These are phyloP conservation scores for Nycteola revayana DNA, from an alignment of 2,888 invertebrate genomes.

Conservation along the genomic window DNA sequence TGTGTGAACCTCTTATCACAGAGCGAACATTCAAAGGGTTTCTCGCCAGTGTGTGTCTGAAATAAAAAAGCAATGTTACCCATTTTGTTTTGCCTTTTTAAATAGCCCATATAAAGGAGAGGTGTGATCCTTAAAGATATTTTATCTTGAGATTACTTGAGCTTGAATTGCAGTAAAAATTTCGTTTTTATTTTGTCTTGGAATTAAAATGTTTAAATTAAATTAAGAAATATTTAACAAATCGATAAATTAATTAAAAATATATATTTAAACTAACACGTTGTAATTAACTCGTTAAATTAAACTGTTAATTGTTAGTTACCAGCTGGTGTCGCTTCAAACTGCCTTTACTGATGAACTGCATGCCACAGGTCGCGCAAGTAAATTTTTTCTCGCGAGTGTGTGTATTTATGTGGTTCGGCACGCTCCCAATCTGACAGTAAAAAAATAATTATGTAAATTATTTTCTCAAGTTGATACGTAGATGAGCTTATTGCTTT, in stretches of 20 bases:
- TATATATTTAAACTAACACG: too few relatives aligned
- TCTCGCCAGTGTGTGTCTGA: constrained; percentile 67
- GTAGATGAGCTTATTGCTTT: too few relatives aligned
- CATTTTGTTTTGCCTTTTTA: constrained; percentile 48
- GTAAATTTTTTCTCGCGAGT: neutral
- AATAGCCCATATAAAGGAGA: constrained; percentile 57
- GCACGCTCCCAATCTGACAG: neutral
- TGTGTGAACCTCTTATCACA: constrained; percentile 68
- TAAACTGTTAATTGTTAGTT: neutral
- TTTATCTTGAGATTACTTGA: constrained; percentile 56
- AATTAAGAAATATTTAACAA: too few relatives aligned
- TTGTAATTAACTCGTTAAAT: too few relatives aligned
- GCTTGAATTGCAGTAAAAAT: too few relatives aligned
- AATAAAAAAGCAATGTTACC: too few relatives aligned
- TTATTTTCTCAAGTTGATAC: too few relatives aligned
- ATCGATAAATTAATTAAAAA: too few relatives aligned
- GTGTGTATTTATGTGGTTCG: neutral
- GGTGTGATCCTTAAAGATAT: too few relatives aligned
- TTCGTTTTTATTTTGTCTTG: too few relatives aligned
- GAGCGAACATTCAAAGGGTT: constrained; percentile 50
- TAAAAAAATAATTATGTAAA: neutral
- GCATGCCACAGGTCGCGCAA: neutral
- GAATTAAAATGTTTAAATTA: too few relatives aligned
- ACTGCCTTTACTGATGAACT: neutral
- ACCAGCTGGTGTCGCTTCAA: neutral